Base-by-base conservation (phyloP, 2,888 invertebrate species). In the Chironomus riparius region DNA sequence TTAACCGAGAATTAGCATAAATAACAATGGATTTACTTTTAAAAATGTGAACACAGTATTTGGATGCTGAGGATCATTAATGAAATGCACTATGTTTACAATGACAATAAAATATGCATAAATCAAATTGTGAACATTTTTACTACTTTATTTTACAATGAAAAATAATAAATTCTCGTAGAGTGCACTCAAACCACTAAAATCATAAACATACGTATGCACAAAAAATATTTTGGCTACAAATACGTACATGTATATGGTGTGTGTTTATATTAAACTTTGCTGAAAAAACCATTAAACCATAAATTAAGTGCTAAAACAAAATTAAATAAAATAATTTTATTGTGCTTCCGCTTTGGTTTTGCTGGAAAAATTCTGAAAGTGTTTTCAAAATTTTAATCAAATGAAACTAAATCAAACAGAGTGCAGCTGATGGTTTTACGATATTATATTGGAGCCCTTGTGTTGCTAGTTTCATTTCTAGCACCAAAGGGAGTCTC, bases 251-350 rank as follows among this genome's bases (percentile, higher is more conserved):
- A 22, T 15, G 18, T 7, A 15, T 22, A 22, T 21, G 13, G 65
- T 65, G 65, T 65, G 18, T 22, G 21, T 38, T 38, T 38, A 38
- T 38, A 38, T 38, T 38, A 65, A 65, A 22, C 68, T 38, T 24
- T 18, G 68, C 13, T 22, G 28, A 10, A 47, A 47, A 71, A 47
- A 62, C 47, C 74, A 62, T 65, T 74, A 65, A 65, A 62, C 74
- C 65, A 74, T 74, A 74, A 74, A 74, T 74, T 74, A 74, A 74
- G 74, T 68, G 68, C 74, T 68, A 74, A 68, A 74, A 68, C 48
- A 74, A 65, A 74, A 74, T 74, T 74, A 74, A 74, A 68, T 68
- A 22, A 74, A 74, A 74, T 68, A 61, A 62, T 62, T 62, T 62
- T 28, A 50, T 28, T 24, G 38, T 38, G 38, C 38, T 6, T 10